phyloP scores from a whole-genome alignment of 1,140 invertebrate genomes.

The Aphis craccivora region DNA sequence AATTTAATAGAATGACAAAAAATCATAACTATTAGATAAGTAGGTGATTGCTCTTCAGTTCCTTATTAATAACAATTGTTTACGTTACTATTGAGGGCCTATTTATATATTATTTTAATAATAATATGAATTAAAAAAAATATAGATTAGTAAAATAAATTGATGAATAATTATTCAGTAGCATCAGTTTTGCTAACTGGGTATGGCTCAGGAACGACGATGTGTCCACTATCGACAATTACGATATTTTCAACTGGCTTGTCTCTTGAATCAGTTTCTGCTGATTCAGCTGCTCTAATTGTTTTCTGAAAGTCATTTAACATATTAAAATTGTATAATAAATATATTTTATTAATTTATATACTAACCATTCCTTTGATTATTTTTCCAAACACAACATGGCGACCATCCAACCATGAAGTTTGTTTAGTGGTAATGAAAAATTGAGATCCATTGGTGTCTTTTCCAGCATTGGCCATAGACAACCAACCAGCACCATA shows the following conservation, averaged over 20 bases:
- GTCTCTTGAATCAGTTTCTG: conserved; percentile 78
- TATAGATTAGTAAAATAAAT: neutral
- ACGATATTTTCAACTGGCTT: conserved; percentile 80
- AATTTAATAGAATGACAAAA: conserved; percentile 5
- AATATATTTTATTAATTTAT: neutral
- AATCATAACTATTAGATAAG: neutral
- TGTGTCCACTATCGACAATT: conserved; percentile 77
- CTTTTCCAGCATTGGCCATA: conserved; percentile 95
- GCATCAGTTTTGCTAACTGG: conserved; percentile 84
- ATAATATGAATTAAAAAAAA: neutral
- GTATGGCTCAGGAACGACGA: conserved; percentile 78
- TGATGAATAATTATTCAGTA: conserved; percentile 63
- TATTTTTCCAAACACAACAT: conserved; percentile 97
- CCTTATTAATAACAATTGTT: neutral
- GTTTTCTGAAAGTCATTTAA: conserved; percentile 71
- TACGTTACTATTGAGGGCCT: neutral
- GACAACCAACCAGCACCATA: conserved; percentile 95
- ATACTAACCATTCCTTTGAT: conserved; percentile 84
- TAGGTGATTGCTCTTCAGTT: neutral
- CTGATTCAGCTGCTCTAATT: conserved; percentile 84
- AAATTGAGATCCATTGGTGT: conserved; percentile 98
- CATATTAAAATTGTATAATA: neutral
- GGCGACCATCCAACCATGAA: conserved; percentile 93
- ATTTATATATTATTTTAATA: neutral
- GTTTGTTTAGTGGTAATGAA: conserved; percentile 94